Evolutionary conservation across 1,140 invertebrate species (phyloP), one percentile per base, ranked within the genome.

Genomic region (Popillia japonica): DNA sequence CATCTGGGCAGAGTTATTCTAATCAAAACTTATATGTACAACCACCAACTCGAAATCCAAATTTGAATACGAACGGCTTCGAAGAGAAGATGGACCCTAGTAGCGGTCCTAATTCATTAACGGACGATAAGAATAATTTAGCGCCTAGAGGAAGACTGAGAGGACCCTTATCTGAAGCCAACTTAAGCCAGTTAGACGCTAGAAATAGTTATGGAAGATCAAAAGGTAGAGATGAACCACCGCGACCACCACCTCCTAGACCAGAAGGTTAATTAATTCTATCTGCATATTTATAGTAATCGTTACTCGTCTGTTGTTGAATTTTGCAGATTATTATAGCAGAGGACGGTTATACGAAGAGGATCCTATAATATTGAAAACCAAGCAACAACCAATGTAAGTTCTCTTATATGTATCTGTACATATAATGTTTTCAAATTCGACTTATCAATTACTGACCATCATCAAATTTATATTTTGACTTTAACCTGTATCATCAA

Each of bases 1-100:
- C 89, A 0, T 89, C 89, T 11, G 81, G 83, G 8, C 85, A 86
- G 79, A 87, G 90, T 80, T 96, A 96, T 87, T 94, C 94, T 74
- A 95, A 95, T 80, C 96, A 97, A 87, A 97, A 97, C 87, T 87
- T 97, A 11, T 97, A 97, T 83, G 96, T 97, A 40, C 95, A 96
- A 81, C 95, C 95, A 6, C 96, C 96, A 0, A 95, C 94, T 0
- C 89, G 94, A 79, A 87, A 87, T 78, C 83, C 87, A 8, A 87
- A 86, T 79, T 68, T 85, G 11, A 81, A 78, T 64, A 82, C 83
- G 8, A 86, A 84, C 72, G 83, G 84, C n/a, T 84, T 83, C 75
- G 85, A 86, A 41, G 84, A 85, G 11, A 87, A 87, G 82, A 78
- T 83, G 0, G 86, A 87, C 34, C 81, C 81, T 23, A 82, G 77